A percentile compares a stretch with the other conserved stretches of the same genome.
Conservation (phyloP, 2,888 invertebrate species). For the Globia sparganii region DNA sequence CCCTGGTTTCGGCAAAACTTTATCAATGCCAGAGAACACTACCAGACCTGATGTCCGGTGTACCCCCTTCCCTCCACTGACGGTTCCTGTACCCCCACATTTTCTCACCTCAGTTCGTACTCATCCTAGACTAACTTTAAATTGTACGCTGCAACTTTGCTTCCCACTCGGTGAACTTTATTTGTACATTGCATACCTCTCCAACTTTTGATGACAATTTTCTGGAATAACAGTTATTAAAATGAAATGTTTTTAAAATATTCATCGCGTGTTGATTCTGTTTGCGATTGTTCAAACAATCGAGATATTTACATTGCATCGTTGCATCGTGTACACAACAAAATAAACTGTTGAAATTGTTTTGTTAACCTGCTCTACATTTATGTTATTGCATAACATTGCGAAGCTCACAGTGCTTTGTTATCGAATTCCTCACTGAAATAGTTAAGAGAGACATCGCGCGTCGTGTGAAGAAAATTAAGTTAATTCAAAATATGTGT, state of each 20-base stretch:
- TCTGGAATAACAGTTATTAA: constrained; percentile 67
- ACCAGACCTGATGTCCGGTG: constrained; percentile 73
- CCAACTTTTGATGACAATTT: constrained; percentile 78
- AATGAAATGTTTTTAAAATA: constrained; percentile 59
- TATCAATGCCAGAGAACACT: constrained; percentile 76
- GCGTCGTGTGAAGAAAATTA: constrained; percentile 1
- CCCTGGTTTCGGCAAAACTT: constrained; percentile 77
- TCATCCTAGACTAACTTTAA: constrained; percentile 85
- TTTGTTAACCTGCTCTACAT: constrained; percentile 40
- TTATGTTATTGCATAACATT: constrained; percentile 64
- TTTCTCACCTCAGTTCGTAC: constrained; percentile 83
- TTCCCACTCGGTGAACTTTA: constrained; percentile 83
- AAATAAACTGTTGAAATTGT: constrained; percentile 31
- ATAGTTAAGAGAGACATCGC: neutral
- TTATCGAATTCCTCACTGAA: constrained; percentile 20
- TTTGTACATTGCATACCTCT: constrained; percentile 81
- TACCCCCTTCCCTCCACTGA: constrained; percentile 62
- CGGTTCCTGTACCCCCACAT: constrained; percentile 69
- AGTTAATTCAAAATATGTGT: constrained; percentile 13
- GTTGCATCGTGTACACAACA: constrained; percentile 7
- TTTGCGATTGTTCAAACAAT: constrained; percentile 36
- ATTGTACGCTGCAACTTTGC: constrained; percentile 86
- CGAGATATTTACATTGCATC: constrained; percentile 9
- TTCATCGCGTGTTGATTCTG: constrained; percentile 35
- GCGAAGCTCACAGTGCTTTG: constrained; percentile 45